Evolutionary conservation across 2,888 invertebrate species (phyloP).

Genomic region (Archaeoteleia sp.): DNA sequence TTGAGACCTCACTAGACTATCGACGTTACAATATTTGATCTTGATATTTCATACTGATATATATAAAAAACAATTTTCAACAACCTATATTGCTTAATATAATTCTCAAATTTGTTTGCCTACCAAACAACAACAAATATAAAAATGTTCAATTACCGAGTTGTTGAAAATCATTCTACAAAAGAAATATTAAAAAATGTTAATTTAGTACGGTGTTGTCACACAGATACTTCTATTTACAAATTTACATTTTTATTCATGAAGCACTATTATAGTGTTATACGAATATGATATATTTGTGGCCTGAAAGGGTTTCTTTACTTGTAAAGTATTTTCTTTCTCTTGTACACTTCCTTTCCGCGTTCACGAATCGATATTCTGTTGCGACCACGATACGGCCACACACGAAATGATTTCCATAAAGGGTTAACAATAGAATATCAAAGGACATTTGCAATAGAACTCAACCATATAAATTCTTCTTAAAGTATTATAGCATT

Average conservation of each 20-base stretch:
- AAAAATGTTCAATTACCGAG: too few species aligned
- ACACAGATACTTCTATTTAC: too few species aligned
- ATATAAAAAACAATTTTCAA: too few species aligned
- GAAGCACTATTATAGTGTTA: not conserved
- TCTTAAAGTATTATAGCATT: constrained; percentile 26
- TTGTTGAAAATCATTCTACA: too few species aligned
- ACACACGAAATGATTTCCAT: constrained; percentile 49
- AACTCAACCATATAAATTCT: constrained; percentile 20
- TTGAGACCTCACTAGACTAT: too few species aligned
- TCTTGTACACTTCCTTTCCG: constrained; percentile 16
- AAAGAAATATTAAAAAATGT: too few species aligned
- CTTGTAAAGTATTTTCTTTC: constrained; percentile 21
- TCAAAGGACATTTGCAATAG: constrained; percentile 41
- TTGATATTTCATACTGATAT: too few species aligned
- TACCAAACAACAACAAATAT: too few species aligned
- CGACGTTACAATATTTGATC: too few species aligned
- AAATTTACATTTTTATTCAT: not conserved
- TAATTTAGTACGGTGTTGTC: too few species aligned
- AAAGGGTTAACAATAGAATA: constrained; percentile 50
- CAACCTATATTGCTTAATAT: too few species aligned
- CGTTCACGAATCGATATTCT: constrained; percentile 44
- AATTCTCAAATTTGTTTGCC: too few species aligned
- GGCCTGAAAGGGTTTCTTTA: constrained; percentile 14
- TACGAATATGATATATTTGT: constrained; percentile 15
- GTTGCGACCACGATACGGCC: constrained; percentile 38